Evolutionary conservation across 1,140 invertebrate genomes (phyloP).

Genomic region (Aphelinus certus): DNA sequence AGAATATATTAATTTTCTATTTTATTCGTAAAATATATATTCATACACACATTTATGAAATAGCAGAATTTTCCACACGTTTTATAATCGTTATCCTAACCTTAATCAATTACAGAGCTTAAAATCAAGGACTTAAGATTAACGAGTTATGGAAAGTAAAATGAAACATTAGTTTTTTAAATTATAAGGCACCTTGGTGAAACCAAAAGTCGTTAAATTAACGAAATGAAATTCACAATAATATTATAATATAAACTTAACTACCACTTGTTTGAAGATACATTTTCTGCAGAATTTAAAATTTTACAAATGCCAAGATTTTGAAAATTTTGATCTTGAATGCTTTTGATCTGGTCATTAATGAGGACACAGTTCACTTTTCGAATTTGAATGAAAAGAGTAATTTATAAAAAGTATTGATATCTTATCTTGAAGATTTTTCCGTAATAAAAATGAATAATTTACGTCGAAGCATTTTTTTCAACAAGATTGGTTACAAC

Average conservation of each 20-base stretch:
- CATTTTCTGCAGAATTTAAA: neutral
- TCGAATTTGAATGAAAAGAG: too few relatives aligned
- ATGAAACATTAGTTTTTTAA: slow-evolving; percentile 17
- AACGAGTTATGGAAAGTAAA: slow-evolving; percentile 40
- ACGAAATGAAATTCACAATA: slow-evolving; percentile 33
- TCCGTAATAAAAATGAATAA: too few relatives aligned
- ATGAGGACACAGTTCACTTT: too few relatives aligned
- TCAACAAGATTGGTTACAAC: too few relatives aligned
- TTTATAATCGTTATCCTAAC: slow-evolving; percentile 44
- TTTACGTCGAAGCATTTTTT: too few relatives aligned
- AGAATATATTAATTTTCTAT: slow-evolving; percentile 26
- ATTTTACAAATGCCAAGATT: neutral
- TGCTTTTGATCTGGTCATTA: too few relatives aligned
- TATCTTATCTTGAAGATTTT: too few relatives aligned
- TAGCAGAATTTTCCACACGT: slow-evolving; percentile 43
- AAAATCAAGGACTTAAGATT: slow-evolving; percentile 26
- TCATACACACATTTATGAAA: slow-evolving; percentile 40
- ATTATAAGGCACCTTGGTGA: slow-evolving; percentile 46
- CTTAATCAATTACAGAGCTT: slow-evolving; percentile 14
- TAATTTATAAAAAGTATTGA: too few relatives aligned
- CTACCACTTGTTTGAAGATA: slow-evolving; percentile 30
- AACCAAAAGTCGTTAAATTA: slow-evolving; percentile 42
- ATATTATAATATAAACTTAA: slow-evolving; percentile 35
- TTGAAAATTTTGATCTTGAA: too few relatives aligned
- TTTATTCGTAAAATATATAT: slow-evolving; percentile 39